A percentile compares a stretch with the other conserved stretches of the same genome.
Evolutionary conservation across 2,888 invertebrate genomes (phyloP).

Genomic region (Halictus ligatus): DNA sequence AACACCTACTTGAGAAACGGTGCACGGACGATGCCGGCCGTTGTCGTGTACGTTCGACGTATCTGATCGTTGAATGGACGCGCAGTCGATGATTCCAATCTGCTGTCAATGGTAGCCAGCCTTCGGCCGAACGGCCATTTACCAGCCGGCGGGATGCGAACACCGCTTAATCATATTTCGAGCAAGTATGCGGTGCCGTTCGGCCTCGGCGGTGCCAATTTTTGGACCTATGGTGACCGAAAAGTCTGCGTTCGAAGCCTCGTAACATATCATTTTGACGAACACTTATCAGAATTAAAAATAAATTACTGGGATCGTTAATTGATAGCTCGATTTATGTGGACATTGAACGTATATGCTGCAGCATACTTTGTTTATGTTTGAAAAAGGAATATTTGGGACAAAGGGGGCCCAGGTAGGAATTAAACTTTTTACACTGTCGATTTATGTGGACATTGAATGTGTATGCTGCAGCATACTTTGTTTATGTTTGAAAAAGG

Average conservation of each 20-base stretch:
- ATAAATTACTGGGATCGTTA: not conserved
- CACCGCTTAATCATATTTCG: constrained; percentile 64
- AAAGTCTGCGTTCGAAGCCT: not conserved
- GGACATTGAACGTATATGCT: too few relatives aligned
- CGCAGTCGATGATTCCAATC: constrained; percentile 74
- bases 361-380: too few relatives aligned
- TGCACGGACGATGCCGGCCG: constrained; percentile 45
- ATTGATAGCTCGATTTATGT: not conserved
- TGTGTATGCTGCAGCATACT: too few relatives aligned
- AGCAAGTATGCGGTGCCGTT: constrained; percentile 41
- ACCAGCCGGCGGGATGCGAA: constrained; percentile 66
- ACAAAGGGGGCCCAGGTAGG: too few relatives aligned
- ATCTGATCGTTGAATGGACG: constrained; percentile 72
- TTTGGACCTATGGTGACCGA: constrained; percentile 25
- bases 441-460: too few relatives aligned
- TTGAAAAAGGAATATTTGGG: too few relatives aligned
- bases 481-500: too few relatives aligned
- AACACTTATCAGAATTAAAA: not conserved
- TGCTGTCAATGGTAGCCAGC: constrained; percentile 74
- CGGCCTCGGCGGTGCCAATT: constrained; percentile 40
- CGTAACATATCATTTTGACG: not conserved
- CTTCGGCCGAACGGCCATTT: constrained; percentile 70
- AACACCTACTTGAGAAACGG: constrained; percentile 60
- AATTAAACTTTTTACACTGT: too few relatives aligned
- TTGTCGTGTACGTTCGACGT: constrained; percentile 69